Base-by-base conservation (phyloP, 2,113 vertebrate species). In the Burhinus bistriatus region DNA sequence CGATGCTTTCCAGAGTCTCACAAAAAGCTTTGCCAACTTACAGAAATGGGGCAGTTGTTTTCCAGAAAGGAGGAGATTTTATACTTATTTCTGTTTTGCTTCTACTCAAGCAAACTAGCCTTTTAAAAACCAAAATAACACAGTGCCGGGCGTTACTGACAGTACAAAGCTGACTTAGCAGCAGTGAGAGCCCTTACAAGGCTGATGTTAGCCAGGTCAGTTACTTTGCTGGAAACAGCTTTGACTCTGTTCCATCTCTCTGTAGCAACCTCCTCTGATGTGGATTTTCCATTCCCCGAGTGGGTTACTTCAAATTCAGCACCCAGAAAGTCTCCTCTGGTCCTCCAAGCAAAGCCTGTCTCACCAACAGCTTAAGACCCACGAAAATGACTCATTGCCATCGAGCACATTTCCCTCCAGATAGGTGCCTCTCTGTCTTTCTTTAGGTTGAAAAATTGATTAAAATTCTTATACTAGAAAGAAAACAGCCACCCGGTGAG, bases 391-490 rank as follows among this genome's bases (percentile, higher is more conserved):
- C 45, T 54, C 19, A 3, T n/a, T 59, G 49, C 61, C n/a, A 21
- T 10, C 3, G 0, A 65, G 64, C 42, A 19, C 45, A 17, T 29
- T 62, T 73, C 76, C 75, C 55, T 55, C 26, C 4, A 2, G 58
- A 57, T 19, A 66, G 45, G 45, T 38, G 71, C 82, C 85, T 30
- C 71, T 90, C 66, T 44, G 64, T 54, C 58, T 91, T 68, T 42
- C 62, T 94, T 77, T 15, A 78, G 52, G 79, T 58, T 92, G 58
- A 94, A 94, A 91, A 23, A 78, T 26, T 0, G 2, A 88, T 86
- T 93, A 58, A 93, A 95, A 94, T 94, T 93, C 90, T 86, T 90
- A 54, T 9, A 32, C 38, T 29, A 66, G 83, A 96, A 86, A 80
- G 71, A 87, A 96, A 96, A 88, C 55, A 90, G 75, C 71, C 93